Evolutionary conservation across 2,797 vertebrate species (phyloP).

Genomic region (Coluber constrictor): DNA sequence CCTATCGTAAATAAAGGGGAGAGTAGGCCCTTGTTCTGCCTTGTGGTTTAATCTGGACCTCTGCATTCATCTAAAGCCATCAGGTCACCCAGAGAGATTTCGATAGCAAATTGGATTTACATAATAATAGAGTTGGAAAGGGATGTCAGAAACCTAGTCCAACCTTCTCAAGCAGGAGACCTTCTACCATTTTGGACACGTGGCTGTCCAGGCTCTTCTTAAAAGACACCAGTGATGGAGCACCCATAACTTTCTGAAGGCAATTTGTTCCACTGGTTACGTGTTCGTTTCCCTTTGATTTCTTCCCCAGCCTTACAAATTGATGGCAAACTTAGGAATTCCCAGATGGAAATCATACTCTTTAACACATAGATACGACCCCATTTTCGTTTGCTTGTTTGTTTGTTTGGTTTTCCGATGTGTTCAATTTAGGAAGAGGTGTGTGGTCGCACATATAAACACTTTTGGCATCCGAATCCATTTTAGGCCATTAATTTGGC

Average conservation of each 20-base stretch:
- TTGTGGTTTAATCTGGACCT: background rate
- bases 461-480: background rate
- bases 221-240: background rate
- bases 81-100: background rate
- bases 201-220: background rate
- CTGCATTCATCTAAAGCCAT: background rate
- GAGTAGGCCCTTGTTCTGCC: background rate
- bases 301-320: background rate
- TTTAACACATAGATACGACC: background rate
- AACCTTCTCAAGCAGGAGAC: background rate
- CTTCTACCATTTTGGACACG: background rate
- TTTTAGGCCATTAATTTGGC: constrained; percentile 2
- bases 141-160: background rate
- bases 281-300: background rate
- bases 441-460: background rate
- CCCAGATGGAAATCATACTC: background rate
- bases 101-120: background rate
- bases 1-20: background rate
- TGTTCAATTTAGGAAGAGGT: background rate
- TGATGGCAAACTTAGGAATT: background rate
- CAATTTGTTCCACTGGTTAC: background rate
- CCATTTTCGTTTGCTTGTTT: background rate
- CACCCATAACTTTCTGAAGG: background rate
- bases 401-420: background rate
- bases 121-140: background rate